Base-by-base conservation (phyloP, 2,113 vertebrate species). In the Datnioides undecimradiatus region DNA sequence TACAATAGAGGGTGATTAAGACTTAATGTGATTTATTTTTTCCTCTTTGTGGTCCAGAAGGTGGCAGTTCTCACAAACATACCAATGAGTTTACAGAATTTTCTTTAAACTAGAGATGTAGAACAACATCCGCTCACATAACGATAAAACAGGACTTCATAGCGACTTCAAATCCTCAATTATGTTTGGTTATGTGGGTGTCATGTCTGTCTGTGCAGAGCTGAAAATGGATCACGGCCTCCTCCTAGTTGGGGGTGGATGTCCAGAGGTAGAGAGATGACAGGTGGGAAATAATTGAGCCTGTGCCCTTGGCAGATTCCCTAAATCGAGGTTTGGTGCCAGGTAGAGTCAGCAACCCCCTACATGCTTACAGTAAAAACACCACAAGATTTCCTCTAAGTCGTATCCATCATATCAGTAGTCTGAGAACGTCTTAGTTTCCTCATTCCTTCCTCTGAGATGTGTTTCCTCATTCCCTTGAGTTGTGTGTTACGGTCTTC, bases 381-480 rank as follows among this genome's bases (percentile, higher is more conserved):
- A 38, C 17, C 43, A 34, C 27, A 25, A 46, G 27, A 63, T 41
- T 81, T 81, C 38, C 59, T 52, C 19, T 34, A 54, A 60, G 80
- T 58, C n/a, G 4, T 3, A 51, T 46, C 67, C 64, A 54, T 54
- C 65, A 40, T 27, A 29, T 55, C 43, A 52, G 11, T 33, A 66
- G 38, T 72, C 60, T 31, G 27, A 69, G 40, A 71, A 79, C 73
- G 73, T 55, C 51, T 57, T 55, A 66, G 41, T 65, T 82, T 76
- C 69, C 62, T 72, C 7, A 62, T 80, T 65, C 40, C 54, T 29
- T 40, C 48, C 31, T 55, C n/a, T 9, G 14, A 54, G 14, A 19
- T 29, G 38, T 25, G 49, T 76, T 86, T 86, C 73, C 79, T 83
- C 67, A 43, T 84, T 81, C 66, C 49, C 33, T 70, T 54, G 8